phyloP scores from a whole-genome alignment of 2,888 invertebrate genomes.

The Acrobasis suavella region DNA sequence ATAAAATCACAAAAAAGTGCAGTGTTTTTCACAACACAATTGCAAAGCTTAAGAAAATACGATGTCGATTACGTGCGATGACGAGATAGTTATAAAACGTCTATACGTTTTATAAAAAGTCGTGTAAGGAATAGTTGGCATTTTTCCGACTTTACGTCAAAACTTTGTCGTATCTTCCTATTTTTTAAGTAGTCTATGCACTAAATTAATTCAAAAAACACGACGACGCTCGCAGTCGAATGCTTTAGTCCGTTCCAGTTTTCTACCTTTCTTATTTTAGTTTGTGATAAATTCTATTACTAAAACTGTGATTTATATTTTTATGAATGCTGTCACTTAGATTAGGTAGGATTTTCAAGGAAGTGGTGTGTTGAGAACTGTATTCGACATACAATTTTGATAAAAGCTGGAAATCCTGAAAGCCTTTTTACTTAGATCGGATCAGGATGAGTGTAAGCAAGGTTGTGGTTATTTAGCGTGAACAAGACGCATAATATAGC shows the following conservation, averaged over 20 bases:
- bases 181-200: not conserved
- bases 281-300: conserved; percentile 66
- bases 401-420: not conserved
- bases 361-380: not conserved
- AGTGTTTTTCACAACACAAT: too few relatives aligned
- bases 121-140: too few relatives aligned
- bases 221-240: conserved; percentile 49
- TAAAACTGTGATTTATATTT: conserved; percentile 68
- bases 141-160: not conserved
- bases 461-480: too few relatives aligned
- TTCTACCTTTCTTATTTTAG: conserved; percentile 39
- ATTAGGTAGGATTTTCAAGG: conserved; percentile 20
- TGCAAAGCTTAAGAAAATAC: too few relatives aligned
- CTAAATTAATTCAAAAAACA: conserved; percentile 22
- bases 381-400: not conserved
- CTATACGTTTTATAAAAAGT: too few relatives aligned
- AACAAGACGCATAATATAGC: too few relatives aligned
- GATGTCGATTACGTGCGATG: too few relatives aligned
- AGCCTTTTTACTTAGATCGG: not conserved
- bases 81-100: too few relatives aligned
- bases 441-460: too few relatives aligned
- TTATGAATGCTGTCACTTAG: conserved; percentile 47
- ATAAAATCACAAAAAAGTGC: too few relatives aligned
- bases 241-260: conserved; percentile 52
- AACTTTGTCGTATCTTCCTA: not conserved